Evolutionary conservation across 2,888 invertebrate species (phyloP).

Genomic region (Entomobrya multifasciata): DNA sequence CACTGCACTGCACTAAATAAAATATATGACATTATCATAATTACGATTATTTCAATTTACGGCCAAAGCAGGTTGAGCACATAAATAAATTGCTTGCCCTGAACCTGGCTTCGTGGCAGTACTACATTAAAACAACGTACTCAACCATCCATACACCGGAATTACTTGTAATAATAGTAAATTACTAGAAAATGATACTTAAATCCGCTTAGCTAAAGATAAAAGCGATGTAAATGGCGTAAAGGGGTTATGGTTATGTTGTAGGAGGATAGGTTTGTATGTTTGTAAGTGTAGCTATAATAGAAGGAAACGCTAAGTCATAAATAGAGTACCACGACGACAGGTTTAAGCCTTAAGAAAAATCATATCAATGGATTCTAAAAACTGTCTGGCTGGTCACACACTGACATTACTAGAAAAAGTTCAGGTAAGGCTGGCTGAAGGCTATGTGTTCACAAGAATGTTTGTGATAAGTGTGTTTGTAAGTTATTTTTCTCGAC

Average conservation of each 20-base stretch:
- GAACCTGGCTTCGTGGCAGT: neutral
- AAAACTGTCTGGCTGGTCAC: neutral
- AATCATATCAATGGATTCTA: neutral
- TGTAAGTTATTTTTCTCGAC: too few species aligned
- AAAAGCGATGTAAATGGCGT: neutral
- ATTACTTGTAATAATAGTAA: conserved; percentile 16
- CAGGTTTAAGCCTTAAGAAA: neutral
- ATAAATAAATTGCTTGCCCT: neutral
- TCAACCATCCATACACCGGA: conserved; percentile 12
- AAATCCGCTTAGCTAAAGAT: conserved; percentile 11
- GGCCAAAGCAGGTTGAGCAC: neutral
- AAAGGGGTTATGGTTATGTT: neutral
- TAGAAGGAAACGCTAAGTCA: conserved; percentile 15
- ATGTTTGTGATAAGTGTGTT: too few species aligned
- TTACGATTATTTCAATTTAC: neutral
- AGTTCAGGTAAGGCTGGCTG: too few species aligned
- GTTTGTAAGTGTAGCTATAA: neutral
- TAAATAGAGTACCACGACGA: conserved; percentile 13
- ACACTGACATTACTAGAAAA: neutral
- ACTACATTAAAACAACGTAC: neutral
- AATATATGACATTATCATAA: neutral
- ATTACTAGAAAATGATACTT: conserved; percentile 22
- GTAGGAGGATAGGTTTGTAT: neutral
- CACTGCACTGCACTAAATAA: neutral
- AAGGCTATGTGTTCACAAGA: too few species aligned